These are phyloP conservation scores for Caenorhabditis latens DNA, from an alignment of 1,140 invertebrate genomes.

Conservation along the genomic window DNA sequence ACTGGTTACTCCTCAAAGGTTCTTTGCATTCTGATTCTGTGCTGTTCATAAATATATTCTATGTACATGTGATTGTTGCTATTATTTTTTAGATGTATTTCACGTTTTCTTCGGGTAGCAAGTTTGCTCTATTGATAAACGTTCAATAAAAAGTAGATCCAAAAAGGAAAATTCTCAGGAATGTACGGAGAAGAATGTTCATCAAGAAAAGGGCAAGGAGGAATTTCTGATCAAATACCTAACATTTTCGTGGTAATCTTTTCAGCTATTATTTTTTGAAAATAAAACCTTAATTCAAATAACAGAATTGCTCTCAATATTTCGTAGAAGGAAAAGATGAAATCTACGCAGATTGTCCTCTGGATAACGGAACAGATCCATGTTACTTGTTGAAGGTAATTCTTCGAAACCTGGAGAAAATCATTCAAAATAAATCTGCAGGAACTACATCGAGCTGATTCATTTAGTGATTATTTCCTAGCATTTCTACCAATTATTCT, in stretches of 20 bases:
- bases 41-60: neutral
- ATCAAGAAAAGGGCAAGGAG: neutral
- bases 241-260: neutral
- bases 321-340: constrained; percentile 28
- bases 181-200: constrained; percentile 37
- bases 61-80: neutral
- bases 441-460: constrained; percentile 70
- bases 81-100: neutral
- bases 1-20: neutral
- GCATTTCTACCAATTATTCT: constrained; percentile 68
- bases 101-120: constrained; percentile 19
- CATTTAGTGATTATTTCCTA: constrained; percentile 67
- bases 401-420: neutral
- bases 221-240: constrained; percentile 1
- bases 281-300: too few relatives aligned
- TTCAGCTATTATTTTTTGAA: neutral
- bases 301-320: constrained; percentile 41
- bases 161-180: neutral
- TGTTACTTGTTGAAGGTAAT: constrained; percentile 33
- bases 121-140: constrained; percentile 19
- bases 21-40: neutral
- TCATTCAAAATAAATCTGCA: neutral
- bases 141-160: neutral
- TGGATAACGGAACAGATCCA: constrained; percentile 29
- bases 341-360: constrained; percentile 31